A percentile compares a stretch with the other conserved stretches of the same genome.
Evolutionary conservation across 2,888 invertebrate species (phyloP).

Genomic region (Malachius bipustulatus): DNA sequence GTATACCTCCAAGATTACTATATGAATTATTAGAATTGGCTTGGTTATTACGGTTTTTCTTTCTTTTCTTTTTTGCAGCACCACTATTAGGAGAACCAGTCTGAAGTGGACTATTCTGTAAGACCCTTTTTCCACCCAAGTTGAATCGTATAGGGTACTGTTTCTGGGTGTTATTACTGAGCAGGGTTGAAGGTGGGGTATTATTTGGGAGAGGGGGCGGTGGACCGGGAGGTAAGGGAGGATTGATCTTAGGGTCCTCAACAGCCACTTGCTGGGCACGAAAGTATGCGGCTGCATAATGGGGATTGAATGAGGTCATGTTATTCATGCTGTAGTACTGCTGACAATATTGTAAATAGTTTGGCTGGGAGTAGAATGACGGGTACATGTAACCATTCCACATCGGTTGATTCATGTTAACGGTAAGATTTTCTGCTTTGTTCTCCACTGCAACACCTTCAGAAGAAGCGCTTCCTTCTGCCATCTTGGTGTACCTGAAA

Average conservation of each 20-base stretch:
- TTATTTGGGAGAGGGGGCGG: slow-evolving; percentile 36
- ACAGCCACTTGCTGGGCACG: neutral
- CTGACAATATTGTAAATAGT: neutral
- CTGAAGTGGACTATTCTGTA: slow-evolving; percentile 21
- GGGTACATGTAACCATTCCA: too few relatives aligned
- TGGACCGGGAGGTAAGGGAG: slow-evolving; percentile 49
- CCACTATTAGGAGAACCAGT: slow-evolving; percentile 38
- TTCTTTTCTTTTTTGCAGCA: slow-evolving; percentile 62
- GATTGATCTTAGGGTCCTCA: slow-evolving; percentile 25
- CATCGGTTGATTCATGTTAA: too few relatives aligned
- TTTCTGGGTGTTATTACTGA: slow-evolving; percentile 22
- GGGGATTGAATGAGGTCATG: neutral
- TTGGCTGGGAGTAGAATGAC: too few relatives aligned
- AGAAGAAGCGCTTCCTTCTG: too few relatives aligned
- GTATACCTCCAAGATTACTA: slow-evolving; percentile 32
- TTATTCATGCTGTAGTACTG: neutral
- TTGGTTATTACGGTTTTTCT: slow-evolving; percentile 52
- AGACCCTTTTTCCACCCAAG: slow-evolving; percentile 36
- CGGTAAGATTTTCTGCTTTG: too few relatives aligned
- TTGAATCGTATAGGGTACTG: slow-evolving; percentile 42
- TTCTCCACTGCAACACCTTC: too few relatives aligned
- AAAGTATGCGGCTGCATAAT: neutral
- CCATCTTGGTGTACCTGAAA: too few relatives aligned
- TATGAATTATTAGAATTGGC: slow-evolving; percentile 22
- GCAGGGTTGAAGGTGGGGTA: slow-evolving; percentile 12